Evolutionary conservation across 2,113 vertebrate species (phyloP).

Genomic region (Crotalus viridis): DNA sequence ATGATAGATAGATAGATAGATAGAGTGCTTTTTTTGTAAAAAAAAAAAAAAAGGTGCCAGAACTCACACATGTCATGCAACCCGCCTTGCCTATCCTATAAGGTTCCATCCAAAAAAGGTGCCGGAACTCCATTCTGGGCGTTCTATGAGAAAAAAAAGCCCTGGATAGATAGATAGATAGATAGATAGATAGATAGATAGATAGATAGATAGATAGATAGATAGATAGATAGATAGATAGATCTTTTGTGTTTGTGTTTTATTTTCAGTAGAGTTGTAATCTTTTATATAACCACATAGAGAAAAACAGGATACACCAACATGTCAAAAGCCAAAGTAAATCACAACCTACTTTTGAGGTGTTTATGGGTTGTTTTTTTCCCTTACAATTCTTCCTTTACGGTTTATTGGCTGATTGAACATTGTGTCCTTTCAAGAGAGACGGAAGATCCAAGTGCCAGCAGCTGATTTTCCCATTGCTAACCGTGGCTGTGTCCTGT

Average conservation of each 20-base stretch:
- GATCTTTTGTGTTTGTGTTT: neutral
- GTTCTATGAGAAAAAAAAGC: too few relatives aligned
- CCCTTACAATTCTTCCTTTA: neutral
- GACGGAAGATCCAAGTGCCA: neutral
- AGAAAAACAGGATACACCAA: neutral
- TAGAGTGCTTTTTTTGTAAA: neutral
- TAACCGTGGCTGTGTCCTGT: constrained; percentile 46
- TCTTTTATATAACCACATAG: neutral
- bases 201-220: neutral
- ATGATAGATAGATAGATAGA: too few relatives aligned
- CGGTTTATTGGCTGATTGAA: neutral
- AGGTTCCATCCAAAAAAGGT: too few relatives aligned
- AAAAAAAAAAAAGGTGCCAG: too few relatives aligned
- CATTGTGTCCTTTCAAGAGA: neutral
- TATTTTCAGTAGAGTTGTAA: neutral
- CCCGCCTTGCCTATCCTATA: too few relatives aligned
- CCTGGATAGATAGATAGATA: neutral
- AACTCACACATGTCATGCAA: too few relatives aligned
- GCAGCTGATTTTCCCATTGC: constrained; percentile 43
- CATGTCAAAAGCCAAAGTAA: neutral
- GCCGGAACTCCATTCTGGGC: too few relatives aligned
- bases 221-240: neutral
- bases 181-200: neutral
- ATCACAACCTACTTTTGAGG: neutral
- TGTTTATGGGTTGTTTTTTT: neutral